Percentiles rank a stretch among this genome's conserved stretches.
Evolutionary conservation across 1,140 invertebrate genomes (phyloP).

Genomic region (Trichonephila inaurata): DNA sequence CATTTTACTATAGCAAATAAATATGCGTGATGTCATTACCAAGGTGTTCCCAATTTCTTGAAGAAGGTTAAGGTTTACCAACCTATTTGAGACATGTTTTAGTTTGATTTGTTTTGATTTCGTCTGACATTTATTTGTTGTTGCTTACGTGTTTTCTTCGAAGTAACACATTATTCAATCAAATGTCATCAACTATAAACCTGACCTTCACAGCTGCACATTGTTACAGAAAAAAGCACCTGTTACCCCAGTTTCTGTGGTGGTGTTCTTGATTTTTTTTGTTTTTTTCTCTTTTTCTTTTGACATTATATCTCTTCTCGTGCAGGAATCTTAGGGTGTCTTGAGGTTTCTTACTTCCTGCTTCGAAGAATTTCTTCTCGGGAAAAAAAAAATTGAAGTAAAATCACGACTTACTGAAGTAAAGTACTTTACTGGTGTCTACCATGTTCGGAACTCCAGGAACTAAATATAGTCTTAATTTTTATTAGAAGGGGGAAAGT

Average conservation of each 20-base stretch:
- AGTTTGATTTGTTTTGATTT: not conserved
- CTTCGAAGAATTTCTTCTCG: not conserved
- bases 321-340: not conserved
- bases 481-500: not conserved
- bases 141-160: not conserved
- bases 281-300: not conserved
- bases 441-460: not conserved
- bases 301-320: not conserved
- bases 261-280: not conserved
- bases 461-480: not conserved
- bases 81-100: not conserved
- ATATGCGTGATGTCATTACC: not conserved
- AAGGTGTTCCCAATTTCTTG: not conserved
- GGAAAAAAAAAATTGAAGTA: not conserved
- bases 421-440: not conserved
- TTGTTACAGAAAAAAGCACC: conserved; percentile 2
- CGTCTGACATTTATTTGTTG: conserved; percentile 5
- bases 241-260: conserved; percentile 5
- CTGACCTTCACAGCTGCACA: conserved; percentile 11
- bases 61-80: not conserved
- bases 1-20: not conserved
- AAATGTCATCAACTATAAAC: conserved; percentile 6
- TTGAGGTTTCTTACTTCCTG: not conserved
- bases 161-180: not conserved
- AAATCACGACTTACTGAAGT: not conserved